Evolutionary conservation across 2,797 vertebrate genomes (phyloP).

Genomic region (Cephalopachus bancanus): DNA sequence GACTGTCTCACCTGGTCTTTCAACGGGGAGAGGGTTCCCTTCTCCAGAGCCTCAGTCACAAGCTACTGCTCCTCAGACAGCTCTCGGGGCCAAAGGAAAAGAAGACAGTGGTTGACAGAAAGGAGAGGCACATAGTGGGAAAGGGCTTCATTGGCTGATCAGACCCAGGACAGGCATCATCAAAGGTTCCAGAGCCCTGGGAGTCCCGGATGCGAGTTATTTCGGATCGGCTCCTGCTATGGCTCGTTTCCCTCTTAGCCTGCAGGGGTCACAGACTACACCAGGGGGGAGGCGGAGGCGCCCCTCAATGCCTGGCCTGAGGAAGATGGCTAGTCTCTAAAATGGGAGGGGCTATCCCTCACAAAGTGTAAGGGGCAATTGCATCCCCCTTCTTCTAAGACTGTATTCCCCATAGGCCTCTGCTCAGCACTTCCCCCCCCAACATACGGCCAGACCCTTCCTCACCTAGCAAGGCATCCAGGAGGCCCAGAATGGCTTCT

Average conservation of each 20-base stretch:
- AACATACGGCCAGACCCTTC: neutral
- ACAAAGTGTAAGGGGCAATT: neutral
- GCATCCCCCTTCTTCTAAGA: neutral
- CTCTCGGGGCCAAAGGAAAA: neutral
- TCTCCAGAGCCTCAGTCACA: neutral
- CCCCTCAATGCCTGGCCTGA: neutral
- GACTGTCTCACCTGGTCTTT: conserved; percentile 12
- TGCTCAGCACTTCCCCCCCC: neutral
- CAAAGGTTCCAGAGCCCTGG: neutral
- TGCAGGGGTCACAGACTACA: neutral
- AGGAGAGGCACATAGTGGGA: neutral
- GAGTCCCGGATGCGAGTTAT: neutral
- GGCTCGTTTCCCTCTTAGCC: neutral
- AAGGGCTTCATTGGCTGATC: neutral
- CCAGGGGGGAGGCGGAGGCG: neutral
- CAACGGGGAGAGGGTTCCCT: neutral
- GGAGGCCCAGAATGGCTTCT: neutral
- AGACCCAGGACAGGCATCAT: neutral
- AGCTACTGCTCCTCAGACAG: neutral
- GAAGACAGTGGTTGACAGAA: neutral
- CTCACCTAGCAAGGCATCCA: conserved; percentile 52
- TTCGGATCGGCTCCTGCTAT: neutral
- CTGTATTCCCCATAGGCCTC: neutral
- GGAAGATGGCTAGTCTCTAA: neutral
- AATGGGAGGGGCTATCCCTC: neutral